A percentile compares a stretch with the other conserved stretches of the same genome.
Conservation (phyloP, 2,797 vertebrate species). For the Danio jaintianensis region DNA sequence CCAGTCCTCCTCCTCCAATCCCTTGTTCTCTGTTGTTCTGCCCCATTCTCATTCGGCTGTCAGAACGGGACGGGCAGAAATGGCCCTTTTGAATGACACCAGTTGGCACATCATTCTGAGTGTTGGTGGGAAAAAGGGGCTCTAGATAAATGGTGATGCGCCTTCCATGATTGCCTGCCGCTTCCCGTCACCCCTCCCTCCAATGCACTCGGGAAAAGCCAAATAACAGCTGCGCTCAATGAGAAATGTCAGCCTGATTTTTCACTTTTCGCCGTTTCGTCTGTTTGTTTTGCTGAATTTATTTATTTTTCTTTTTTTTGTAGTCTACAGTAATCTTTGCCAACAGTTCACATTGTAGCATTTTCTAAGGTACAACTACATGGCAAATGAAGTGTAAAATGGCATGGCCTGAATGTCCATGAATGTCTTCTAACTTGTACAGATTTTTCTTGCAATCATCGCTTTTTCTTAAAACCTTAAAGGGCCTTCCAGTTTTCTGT, state of each 20-base stretch:
- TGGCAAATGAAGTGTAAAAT: conserved; percentile 10
- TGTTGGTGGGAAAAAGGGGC: conserved; percentile 68
- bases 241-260: conserved; percentile 32
- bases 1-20: conserved; percentile 61
- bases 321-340: not conserved
- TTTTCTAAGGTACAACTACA: not conserved
- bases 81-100: conserved; percentile 80
- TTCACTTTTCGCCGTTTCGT: not conserved
- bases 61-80: conserved; percentile 73
- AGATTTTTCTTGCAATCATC: not conserved
- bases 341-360: not conserved
- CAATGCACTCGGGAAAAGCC: conserved; percentile 19
- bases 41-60: conserved; percentile 30
- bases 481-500: not conserved
- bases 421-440: conserved; percentile 5
- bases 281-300: conserved; percentile 4
- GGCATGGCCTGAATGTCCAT: not conserved
- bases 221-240: conserved; percentile 42
- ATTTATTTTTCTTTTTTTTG: not conserved
- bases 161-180: conserved; percentile 65
- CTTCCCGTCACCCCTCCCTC: conserved; percentile 16
- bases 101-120: conserved; percentile 70
- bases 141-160: conserved; percentile 74
- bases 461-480: not conserved
- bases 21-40: conserved; percentile 23